A percentile compares a stretch with the other conserved stretches of the same genome.
Evolutionary conservation across 2,797 vertebrate species (phyloP).

Genomic region (Phoxinus dragarum): DNA sequence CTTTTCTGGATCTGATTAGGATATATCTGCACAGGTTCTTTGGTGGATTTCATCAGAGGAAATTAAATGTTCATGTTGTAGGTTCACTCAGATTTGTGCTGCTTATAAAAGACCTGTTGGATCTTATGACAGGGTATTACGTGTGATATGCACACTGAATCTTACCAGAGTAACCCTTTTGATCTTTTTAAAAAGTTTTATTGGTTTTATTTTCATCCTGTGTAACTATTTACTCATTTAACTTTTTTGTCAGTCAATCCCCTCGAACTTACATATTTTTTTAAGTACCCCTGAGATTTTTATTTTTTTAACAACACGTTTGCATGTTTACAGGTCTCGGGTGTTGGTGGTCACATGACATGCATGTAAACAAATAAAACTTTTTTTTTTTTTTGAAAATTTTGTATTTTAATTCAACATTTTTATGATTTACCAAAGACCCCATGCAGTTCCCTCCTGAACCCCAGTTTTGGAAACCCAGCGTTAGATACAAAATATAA

Average conservation of each 20-base stretch:
- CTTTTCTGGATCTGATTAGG: slow-evolving; percentile 12
- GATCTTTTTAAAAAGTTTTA: background rate
- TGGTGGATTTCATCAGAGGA: slow-evolving; percentile 39
- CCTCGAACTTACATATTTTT: background rate
- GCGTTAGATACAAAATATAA: background rate
- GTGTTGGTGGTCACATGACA: background rate
- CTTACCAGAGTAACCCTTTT: background rate
- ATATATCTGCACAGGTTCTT: slow-evolving; percentile 21
- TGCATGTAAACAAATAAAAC: background rate
- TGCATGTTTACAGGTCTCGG: background rate
- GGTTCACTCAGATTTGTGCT: slow-evolving; percentile 15
- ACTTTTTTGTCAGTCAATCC: background rate
- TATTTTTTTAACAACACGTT: background rate
- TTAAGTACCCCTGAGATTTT: background rate
- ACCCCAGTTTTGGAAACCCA: background rate
- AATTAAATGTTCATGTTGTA: slow-evolving; percentile 42
- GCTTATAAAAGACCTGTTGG: slow-evolving; percentile 22
- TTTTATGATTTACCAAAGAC: background rate
- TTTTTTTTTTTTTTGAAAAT: background rate
- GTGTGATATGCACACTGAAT: background rate
- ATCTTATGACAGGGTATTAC: slow-evolving; percentile 5
- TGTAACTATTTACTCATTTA: background rate
- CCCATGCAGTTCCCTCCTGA: background rate
- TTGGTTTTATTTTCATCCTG: background rate
- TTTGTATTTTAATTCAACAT: background rate